Base-by-base conservation (phyloP, 2,797 vertebrate species). In the Sebastes miniatus region DNA sequence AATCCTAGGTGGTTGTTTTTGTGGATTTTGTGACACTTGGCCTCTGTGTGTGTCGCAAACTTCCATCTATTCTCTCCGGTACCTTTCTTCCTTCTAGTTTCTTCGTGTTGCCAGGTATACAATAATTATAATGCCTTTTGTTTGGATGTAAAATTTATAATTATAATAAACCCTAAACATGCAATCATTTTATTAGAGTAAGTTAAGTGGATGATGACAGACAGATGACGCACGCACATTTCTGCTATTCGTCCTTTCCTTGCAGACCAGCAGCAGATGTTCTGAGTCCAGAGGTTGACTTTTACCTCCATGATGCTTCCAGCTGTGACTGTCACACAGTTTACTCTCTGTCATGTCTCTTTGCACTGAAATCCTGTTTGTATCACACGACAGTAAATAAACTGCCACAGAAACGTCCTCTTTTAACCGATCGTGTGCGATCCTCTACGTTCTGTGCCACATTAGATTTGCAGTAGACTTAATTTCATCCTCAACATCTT, bases 401-500 rank as follows among this genome's bases (percentile, higher is more conserved):
- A 24, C 16, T 7, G 36, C 65, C 39, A 65, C 52, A 8, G 9
- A 27, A 29, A 16, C n/a, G 8, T 66, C 7, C 29, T 36, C 52
- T 62, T 72, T 25, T 31, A 34, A 52, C 22, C n/a, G 8, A n/a
- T 7, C 20, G 8, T 13, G 16, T 10, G 27, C 32, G 71, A 69
- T 34, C 9, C 32, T 34, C 32, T 34, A 34, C 9, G 32, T 34
- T 34, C 32, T 34, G 65, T 22, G 70, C 32, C 68, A 61, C 58
- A 77, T 57, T 65, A 11, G 31, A 65, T 73, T 32, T 50, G 18
- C 31, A 31, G 54, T 25, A 34, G 61, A 63, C 65, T 57, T 61
- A 57, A 69, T 59, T 70, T 1, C 27, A n/a, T 73, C 39, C 31
- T 59, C 56, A 3, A 20, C 84, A 77, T 80, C 14, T 66, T 87